Evolutionary conservation across 2,113 vertebrate genomes (phyloP), one percentile per base, ranked within the genome.

Genomic region (Numida meleagris): DNA sequence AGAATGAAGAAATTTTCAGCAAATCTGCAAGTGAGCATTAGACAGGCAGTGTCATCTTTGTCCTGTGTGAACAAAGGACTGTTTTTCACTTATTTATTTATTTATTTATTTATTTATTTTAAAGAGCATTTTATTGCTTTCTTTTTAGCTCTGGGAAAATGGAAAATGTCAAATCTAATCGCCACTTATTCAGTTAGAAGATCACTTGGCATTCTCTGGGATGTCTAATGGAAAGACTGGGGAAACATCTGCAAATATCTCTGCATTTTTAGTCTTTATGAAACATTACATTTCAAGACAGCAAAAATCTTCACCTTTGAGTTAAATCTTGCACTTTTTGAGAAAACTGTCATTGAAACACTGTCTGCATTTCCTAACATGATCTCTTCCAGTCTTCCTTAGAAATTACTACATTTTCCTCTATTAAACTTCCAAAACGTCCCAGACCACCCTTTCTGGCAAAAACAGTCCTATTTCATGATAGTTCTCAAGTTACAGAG

Each of bases 131-230:
- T 82, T 62, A 40, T 14, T 72, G 46, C 15, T n/a, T 83, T 27
- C 10, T 25, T 67, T 88, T 90, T 75, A 63, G 8, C 18, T 58
- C 78, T 46, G 75, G 61, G 23, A 85, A 89, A 93, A 89, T 45
- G 11, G 42, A 85, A 83, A 68, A 79, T 75, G 62, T 88, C 21
- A 86, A 82, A 40, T 82, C 58, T 94, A 85, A 59, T 82, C 63
- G 34, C 5, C 17, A 23, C 23, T 83, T 46, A 58, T 81, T 86
- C 31, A 71, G 25, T 53, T 82, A 76, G 36, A 71, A 8, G 18
- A 46, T 80, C 14, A 77, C 79, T 65, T 82, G 50, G 10, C 67
- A 20, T 75, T 89, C 21, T 63, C 17, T 59, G 15, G 2, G 33
- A 19, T 2, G 0, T 51, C 48, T 92, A 55, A 63, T 67, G 29